Conservation (phyloP, 2,797 vertebrate species). For the Pangasius krempfi region DNA sequence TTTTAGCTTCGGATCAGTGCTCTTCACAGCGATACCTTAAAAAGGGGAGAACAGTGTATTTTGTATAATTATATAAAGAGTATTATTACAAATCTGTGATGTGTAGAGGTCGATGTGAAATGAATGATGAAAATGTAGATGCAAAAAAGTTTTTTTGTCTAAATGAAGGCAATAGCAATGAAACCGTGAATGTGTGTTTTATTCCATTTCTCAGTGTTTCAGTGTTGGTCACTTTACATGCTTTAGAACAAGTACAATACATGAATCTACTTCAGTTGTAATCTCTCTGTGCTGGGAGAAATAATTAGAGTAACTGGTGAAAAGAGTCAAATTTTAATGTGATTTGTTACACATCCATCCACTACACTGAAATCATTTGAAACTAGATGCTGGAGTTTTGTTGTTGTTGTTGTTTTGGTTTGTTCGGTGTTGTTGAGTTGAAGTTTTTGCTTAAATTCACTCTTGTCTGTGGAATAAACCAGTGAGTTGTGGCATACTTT, state of each 20-base stretch:
- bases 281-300: background rate
- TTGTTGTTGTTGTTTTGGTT: background rate
- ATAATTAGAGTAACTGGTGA: background rate
- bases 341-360: background rate
- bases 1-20: conserved; percentile 60
- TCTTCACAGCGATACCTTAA: conserved; percentile 64
- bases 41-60: conserved; percentile 77
- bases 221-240: background rate
- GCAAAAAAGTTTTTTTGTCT: conserved; percentile 60
- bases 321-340: background rate
- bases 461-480: background rate
- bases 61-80: conserved; percentile 80
- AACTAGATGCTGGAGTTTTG: background rate
- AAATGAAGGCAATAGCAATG: conserved; percentile 77
- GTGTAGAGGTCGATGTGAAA: conserved; percentile 71
- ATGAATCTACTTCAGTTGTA: background rate
- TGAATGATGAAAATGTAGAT: conserved; percentile 70
- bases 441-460: background rate
- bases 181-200: conserved; percentile 59
- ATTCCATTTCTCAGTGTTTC: conserved; percentile 55
- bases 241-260: background rate
- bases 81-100: conserved; percentile 74
- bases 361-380: background rate
- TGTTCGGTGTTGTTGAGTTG: background rate
- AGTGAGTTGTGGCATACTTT: background rate